phyloP scores from a whole-genome alignment of 2,113 vertebrate genomes.

The Nipponia nippon region DNA sequence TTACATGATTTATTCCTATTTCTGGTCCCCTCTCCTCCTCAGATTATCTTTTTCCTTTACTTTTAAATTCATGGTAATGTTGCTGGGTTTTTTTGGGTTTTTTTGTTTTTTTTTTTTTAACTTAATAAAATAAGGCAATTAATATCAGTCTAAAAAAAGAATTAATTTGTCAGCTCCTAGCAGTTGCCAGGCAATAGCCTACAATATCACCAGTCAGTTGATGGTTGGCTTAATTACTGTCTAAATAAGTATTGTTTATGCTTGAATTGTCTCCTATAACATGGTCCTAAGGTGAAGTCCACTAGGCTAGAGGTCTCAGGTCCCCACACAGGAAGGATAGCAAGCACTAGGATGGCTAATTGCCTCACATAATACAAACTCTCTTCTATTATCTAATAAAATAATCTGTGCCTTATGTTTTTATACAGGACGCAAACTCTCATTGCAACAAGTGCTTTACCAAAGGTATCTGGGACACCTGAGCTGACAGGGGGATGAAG shows the following conservation, averaged over 20 bases:
- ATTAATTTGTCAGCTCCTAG: neutral
- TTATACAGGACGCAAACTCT: neutral
- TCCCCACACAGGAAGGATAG: neutral
- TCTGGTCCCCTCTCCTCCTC: neutral
- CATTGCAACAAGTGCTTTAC: neutral
- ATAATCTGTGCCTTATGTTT: neutral
- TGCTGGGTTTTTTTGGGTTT: neutral
- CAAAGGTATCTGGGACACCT: neutral
- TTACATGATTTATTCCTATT: neutral
- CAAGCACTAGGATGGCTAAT: neutral
- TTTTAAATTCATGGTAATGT: neutral
- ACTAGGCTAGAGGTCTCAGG: neutral
- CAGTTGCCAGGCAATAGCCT: slow-evolving; percentile 8
- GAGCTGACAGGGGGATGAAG: neutral
- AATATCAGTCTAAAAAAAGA: neutral
- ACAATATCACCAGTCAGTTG: neutral
- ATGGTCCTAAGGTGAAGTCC: neutral
- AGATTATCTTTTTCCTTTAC: neutral
- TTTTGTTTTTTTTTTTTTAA: neutral
- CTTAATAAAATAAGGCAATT: neutral
- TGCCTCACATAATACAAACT: neutral
- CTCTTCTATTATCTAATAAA: neutral
- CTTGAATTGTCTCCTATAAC: neutral
- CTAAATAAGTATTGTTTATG: neutral
- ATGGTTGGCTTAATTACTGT: neutral